Base-by-base conservation (phyloP, 2,797 vertebrate genomes). In the Hephaestus fuliginosus region DNA sequence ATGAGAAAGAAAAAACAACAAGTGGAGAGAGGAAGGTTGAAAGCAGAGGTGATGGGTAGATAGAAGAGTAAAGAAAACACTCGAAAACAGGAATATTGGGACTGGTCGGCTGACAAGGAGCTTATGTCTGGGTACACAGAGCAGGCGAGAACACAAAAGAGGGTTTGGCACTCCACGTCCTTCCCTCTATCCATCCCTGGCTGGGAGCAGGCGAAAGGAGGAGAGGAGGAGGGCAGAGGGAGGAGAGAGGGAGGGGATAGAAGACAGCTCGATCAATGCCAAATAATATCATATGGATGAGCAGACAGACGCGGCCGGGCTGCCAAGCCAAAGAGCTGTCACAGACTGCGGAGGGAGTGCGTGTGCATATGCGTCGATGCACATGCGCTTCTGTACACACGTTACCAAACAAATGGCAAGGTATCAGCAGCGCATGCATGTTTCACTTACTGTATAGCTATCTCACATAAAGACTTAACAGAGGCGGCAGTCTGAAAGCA, bases 211-310 rank as follows among this genome's bases (percentile, higher is more conserved):
- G 82, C 55, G 15, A 58, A 44, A 82, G 88, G 84, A 86, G 88
- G 86, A 79, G 82, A 87, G 53, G 56, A 79, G 91, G 88, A 88
- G 83, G 91, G 86, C 62, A 89, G 81, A 76, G 83, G 90, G 89
- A 87, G 92, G 89, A 84, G 79, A 91, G 70, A 82, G 71, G 91
- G 91, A 91, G 88, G 89, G 80, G 74, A 86, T 68, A 41, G 74
- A 65, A 79, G 90, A 93, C 89, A 85, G 82, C 82, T 89, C 57
- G 87, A 93, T 94, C 91, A 92, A 93, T 95, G 92, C 89, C 93
- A 92, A 91, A 94, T 93, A 92, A 94, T 93, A 93, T 93, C 91
- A 90, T 88, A 92, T 91, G 90, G 91, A 92, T 90, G 91, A 94
- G 69, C 80, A 90, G 84, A 86, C 83, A 88, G 88, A 92, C 74